Conservation (phyloP, 2,113 vertebrate genomes). For the Anhinga anhinga region DNA sequence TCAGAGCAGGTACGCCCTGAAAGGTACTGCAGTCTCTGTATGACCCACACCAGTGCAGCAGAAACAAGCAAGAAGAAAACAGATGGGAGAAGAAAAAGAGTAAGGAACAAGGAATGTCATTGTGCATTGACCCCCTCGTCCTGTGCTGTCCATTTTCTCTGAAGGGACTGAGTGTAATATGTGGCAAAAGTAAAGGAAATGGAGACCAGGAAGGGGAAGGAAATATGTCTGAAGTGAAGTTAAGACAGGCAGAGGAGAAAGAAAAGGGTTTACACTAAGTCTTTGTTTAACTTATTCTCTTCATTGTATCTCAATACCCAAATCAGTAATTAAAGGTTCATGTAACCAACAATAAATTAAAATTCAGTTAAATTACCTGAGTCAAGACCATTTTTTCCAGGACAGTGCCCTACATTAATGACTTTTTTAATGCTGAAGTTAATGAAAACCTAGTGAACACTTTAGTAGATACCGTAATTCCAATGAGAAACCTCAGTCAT, state of each 20-base stretch:
- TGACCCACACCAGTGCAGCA: background rate
- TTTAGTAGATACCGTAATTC: background rate
- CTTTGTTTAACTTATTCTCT: background rate
- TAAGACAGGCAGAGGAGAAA: background rate
- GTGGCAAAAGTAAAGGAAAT: background rate
- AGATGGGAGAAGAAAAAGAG: background rate
- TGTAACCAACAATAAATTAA: background rate
- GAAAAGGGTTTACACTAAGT: background rate
- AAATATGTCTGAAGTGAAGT: background rate
- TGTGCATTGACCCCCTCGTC: background rate
- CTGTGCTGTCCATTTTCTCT: background rate
- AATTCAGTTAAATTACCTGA: background rate
- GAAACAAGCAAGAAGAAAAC: background rate
- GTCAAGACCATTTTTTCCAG: background rate
- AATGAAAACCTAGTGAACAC: background rate
- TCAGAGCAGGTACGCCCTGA: background rate
- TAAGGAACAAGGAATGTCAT: background rate
- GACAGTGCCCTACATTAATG: background rate
- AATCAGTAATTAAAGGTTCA: background rate
- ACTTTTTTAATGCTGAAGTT: background rate
- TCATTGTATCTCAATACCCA: background rate
- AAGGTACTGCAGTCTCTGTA: background rate
- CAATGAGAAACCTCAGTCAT: background rate
- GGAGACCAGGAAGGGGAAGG: background rate
- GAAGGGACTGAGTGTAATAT: background rate